Evolutionary conservation across 1,140 invertebrate species (phyloP).

Genomic region (Rhopalosiphum maidis): DNA sequence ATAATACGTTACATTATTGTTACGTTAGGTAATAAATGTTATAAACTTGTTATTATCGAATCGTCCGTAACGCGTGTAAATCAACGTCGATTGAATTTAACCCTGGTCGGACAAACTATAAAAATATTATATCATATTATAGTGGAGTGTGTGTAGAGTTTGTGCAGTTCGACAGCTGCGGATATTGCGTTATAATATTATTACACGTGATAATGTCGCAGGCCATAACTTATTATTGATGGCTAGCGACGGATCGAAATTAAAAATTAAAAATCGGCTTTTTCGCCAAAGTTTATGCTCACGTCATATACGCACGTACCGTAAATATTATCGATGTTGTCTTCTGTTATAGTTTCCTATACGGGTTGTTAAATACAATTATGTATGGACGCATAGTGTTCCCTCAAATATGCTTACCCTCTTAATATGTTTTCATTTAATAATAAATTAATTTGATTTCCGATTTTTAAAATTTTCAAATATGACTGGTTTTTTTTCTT

Average conservation of each 20-base stretch:
- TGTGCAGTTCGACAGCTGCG: not conserved
- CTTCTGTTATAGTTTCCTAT: not conserved
- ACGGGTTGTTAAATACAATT: not conserved
- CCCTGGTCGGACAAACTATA: not conserved
- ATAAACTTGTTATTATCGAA: not conserved
- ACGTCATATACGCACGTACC: too few species aligned
- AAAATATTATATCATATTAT: not conserved
- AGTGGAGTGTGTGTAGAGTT: not conserved
- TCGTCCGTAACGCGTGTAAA: not conserved
- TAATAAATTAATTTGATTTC: too few species aligned
- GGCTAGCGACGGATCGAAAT: not conserved
- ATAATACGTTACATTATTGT: not conserved
- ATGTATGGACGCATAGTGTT: not conserved
- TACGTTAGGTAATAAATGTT: not conserved
- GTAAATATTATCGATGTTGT: not conserved
- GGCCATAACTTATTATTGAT: not conserved
- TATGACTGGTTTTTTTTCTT: too few species aligned
- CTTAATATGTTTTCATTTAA: too few species aligned
- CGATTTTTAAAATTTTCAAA: too few species aligned
- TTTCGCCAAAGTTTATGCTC: not conserved
- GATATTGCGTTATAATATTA: not conserved
- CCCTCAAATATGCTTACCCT: too few species aligned
- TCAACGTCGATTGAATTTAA: not conserved
- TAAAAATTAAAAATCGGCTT: not conserved
- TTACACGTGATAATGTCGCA: not conserved